These are phyloP conservation scores for Ageneiosus marmoratus DNA, from an alignment of 2,113 vertebrate genomes.

Conservation along the genomic window DNA sequence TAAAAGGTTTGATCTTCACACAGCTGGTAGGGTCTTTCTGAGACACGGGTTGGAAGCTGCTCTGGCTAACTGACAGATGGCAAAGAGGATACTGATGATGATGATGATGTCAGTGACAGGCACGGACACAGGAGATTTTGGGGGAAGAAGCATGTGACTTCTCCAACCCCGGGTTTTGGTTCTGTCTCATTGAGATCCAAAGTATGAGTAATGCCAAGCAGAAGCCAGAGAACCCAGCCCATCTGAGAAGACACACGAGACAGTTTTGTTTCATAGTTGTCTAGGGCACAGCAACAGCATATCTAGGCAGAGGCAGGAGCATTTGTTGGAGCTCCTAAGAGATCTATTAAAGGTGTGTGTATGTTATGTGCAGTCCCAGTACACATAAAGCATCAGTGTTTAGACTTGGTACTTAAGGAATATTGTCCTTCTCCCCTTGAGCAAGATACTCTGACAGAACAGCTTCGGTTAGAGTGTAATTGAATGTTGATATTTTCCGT, in stretches of 20 bases:
- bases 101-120: constrained; percentile 66
- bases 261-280: constrained; percentile 37
- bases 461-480: neutral
- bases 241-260: constrained; percentile 26
- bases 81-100: constrained; percentile 49
- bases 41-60: constrained; percentile 52
- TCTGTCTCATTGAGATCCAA: constrained; percentile 37
- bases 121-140: constrained; percentile 33
- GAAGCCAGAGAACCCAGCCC: constrained; percentile 24
- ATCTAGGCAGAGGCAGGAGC: neutral
- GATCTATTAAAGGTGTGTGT: neutral
- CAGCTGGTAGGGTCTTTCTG: neutral
- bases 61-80: constrained; percentile 49
- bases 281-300: neutral
- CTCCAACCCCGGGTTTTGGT: constrained; percentile 23
- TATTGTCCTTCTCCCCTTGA: constrained; percentile 12
- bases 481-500: constrained; percentile 20
- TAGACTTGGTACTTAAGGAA: neutral
- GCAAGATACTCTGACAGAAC: neutral
- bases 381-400: neutral
- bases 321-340: neutral
- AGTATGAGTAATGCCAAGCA: constrained; percentile 44
- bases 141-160: constrained; percentile 45
- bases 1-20: neutral
- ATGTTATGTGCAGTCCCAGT: neutral